Base-by-base conservation (phyloP, 92 coral and sea anemone genomes). In the Siderastrea radians region DNA sequence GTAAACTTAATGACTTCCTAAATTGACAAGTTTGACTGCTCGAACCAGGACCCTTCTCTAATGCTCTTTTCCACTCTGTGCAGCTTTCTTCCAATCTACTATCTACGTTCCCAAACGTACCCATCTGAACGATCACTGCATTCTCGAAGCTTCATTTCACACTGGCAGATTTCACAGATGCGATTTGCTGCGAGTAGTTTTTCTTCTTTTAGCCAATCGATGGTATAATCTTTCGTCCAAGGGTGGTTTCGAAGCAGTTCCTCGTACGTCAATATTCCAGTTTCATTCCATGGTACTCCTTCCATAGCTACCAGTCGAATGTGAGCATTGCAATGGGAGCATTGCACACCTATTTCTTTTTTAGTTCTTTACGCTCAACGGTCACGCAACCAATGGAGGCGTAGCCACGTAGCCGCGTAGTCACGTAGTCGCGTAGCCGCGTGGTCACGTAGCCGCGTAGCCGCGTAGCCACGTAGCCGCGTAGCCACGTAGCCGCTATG, bases 1-100 rank as follows among this genome's bases (percentile, higher is more conserved):
- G 49, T 67, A 57, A 83, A 72, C 47, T 83, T 71, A 1, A 64
- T 10, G 3, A 68, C 60, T 46, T 81, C 75, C 15, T 81, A 60
- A 8, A 81, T 26, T 6, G 80, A 45, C 64, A 81, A 44, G n/a
- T 81, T 68, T 4, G 74, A 44, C 6, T 81, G 49, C 51, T 68
- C 64, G 38, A 81, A 68, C 86, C 86, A 81, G 72, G 14, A 12
- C 1, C 80, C 86, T 64, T 68, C 49, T 15, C 86, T 15, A 2
- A 81, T 47, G 49, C 86, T 61, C 19, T 61, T 61, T 70, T 69
- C 67, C 4, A 13, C 13, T 53, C 86, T 2, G 55, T 82, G 81
- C 19, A 61, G 2, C 67, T 51, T 75, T 8, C 79, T 7, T 1
- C 17, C 60, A 2, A 74, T 47, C 50, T 48, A 15, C 60, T 12